Conservation (phyloP, 2,888 invertebrate species). For the Pseudanteris insignis region DNA sequence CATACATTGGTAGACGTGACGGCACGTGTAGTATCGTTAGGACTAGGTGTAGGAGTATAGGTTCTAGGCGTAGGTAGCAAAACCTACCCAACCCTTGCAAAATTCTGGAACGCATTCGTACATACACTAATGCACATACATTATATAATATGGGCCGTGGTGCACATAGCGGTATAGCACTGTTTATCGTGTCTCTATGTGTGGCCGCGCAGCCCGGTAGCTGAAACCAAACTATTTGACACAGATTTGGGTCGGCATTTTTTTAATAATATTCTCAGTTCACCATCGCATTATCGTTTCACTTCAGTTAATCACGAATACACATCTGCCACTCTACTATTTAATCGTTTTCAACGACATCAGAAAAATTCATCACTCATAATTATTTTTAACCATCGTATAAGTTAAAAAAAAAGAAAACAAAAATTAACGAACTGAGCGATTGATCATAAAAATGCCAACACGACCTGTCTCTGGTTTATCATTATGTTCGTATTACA, state of each 20-base stretch:
- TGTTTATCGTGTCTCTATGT: conserved; percentile 63
- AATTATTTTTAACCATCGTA: too few relatives aligned
- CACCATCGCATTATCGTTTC: too few relatives aligned
- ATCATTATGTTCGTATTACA: conserved; percentile 33
- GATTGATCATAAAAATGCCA: conserved; percentile 16
- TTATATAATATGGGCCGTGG: conserved; percentile 54
- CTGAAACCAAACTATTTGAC: too few relatives aligned
- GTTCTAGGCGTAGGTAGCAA: conserved; percentile 60
- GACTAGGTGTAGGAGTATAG: conserved; percentile 62
- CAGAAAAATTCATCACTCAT: too few relatives aligned
- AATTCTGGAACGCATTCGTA: conserved; percentile 52
- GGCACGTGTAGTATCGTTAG: conserved; percentile 60
- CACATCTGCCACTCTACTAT: too few relatives aligned
- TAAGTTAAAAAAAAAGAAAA: too few relatives aligned
- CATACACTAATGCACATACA: conserved; percentile 48
- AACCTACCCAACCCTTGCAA: conserved; percentile 54
- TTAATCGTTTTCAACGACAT: too few relatives aligned
- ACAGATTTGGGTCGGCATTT: too few relatives aligned
- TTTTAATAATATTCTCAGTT: too few relatives aligned
- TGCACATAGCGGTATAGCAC: conserved; percentile 63
- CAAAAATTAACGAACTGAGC: conserved; percentile 35
- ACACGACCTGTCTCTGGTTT: conserved; percentile 14
- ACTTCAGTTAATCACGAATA: too few relatives aligned
- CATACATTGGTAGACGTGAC: conserved; percentile 57
- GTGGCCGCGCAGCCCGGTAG: conserved; percentile 58